These are phyloP conservation scores for Drosophila littoralis DNA, from an alignment of 1,140 invertebrate genomes.

Conservation along the genomic window DNA sequence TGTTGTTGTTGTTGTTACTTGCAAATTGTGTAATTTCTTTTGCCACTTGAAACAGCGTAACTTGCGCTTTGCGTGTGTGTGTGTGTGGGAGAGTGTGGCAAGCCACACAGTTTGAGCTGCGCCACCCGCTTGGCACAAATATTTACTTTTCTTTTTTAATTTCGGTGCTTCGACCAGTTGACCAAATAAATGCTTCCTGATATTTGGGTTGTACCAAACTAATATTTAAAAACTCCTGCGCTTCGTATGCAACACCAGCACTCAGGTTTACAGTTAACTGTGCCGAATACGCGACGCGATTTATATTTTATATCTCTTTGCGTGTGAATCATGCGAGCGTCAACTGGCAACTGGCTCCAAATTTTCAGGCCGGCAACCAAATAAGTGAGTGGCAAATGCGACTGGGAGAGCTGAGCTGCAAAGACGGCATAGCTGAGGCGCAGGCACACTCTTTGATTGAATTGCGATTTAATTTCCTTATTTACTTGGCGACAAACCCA, in stretches of 20 bases:
- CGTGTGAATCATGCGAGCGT: slow-evolving; percentile 65
- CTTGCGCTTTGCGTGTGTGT: not conserved
- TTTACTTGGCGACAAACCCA: slow-evolving; percentile 30
- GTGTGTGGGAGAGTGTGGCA: slow-evolving; percentile 17
- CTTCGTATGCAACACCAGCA: slow-evolving; percentile 55
- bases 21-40: slow-evolving; percentile 35
- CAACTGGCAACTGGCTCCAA: slow-evolving; percentile 51
- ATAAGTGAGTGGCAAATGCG: slow-evolving; percentile 50
- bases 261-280: slow-evolving; percentile 56
- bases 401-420: slow-evolving; percentile 27
- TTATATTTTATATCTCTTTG: slow-evolving; percentile 16
- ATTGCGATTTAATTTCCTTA: slow-evolving; percentile 44
- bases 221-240: slow-evolving; percentile 22
- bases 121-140: slow-evolving; percentile 25
- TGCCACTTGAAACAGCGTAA: slow-evolving; percentile 28
- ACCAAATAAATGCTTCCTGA: slow-evolving; percentile 30
- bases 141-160: slow-evolving; percentile 31
- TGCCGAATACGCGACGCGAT: slow-evolving; percentile 62
- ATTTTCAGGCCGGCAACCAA: slow-evolving; percentile 26
- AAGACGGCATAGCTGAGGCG: slow-evolving; percentile 29
- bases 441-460: slow-evolving; percentile 8
- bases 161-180: slow-evolving; percentile 15
- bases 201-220: slow-evolving; percentile 36
- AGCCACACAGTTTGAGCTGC: slow-evolving; percentile 35
- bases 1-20: slow-evolving; percentile 22